A percentile compares a stretch with the other conserved stretches of the same genome.
Conservation (phyloP, 2,113 vertebrate genomes). For the Plecturocebus donacophilus region DNA sequence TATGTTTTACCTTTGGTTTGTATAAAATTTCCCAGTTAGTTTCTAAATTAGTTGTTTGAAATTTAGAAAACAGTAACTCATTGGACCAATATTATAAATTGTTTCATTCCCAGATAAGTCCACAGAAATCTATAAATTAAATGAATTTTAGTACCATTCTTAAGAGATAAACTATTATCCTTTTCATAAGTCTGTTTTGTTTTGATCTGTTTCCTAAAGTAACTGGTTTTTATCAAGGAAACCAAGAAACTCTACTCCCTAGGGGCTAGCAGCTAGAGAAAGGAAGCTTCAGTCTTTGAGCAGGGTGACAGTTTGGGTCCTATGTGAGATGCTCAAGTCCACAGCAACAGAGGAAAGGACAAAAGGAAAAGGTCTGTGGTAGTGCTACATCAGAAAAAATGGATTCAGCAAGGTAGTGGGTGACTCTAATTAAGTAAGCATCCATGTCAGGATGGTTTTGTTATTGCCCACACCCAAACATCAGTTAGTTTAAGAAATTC, state of each 20-base stretch:
- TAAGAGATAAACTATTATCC: not conserved
- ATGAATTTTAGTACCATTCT: slow-evolving; percentile 4
- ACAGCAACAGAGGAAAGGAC: not conserved
- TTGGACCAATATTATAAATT: not conserved
- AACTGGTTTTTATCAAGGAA: slow-evolving; percentile 16
- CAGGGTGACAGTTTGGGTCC: not conserved
- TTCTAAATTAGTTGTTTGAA: slow-evolving; percentile 39
- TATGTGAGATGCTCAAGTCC: not conserved
- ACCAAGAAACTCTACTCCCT: not conserved
- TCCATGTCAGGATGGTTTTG: not conserved
- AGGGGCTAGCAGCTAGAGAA: not conserved
- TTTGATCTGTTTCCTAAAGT: not conserved
- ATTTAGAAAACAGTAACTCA: slow-evolving; percentile 36
- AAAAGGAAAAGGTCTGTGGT: not conserved
- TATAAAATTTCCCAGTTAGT: not conserved
- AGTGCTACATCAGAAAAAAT: not conserved
- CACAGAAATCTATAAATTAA: slow-evolving; percentile 41
- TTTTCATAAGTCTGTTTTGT: slow-evolving; percentile 14
- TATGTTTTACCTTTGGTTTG: too few species aligned
- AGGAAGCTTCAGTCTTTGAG: not conserved
- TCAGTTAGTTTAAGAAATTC: slow-evolving; percentile 6
- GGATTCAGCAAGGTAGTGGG: not conserved
- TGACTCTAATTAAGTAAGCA: not conserved
- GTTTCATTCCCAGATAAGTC: slow-evolving; percentile 26
- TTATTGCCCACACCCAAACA: not conserved